Evolutionary conservation across 2,888 invertebrate species (phyloP), one percentile per base, ranked within the genome.

Genomic region (Yponomeuta cagnagella): DNA sequence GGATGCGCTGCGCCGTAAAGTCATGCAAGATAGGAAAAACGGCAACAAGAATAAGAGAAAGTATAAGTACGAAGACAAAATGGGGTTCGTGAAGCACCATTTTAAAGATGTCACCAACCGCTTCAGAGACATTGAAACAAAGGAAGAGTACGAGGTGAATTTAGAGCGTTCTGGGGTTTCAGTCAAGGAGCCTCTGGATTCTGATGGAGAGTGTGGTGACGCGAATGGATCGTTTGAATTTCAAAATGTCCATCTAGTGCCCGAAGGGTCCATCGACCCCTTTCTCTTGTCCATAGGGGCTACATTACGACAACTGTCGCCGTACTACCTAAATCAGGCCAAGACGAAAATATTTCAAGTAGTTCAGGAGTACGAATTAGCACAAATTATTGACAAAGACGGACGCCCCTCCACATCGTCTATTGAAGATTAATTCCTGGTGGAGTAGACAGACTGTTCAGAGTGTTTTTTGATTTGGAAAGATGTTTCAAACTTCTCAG

Each of bases 271-370:
- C 3, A 72, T 90, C 1, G 89, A 89, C 15, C 89, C 87, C 0
- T 91, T 91, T 65, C 75, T 91, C 0, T 77, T 89, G 48, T 87
- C 87, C 0, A 84, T 91, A 73, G 90, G 91, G 0, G 79, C 86
- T 0, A 90, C 90, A 0, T 70, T 91, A 2, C 80, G 84, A 72
- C 90, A 85, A 68, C 86, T 91, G 12, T 84, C 78, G 0, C 90
- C 90, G 0, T 88, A 88, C 72, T 88, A 87, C 43, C 70, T 90
- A 75, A 91, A 91, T 70, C 88, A 89, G 76, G 90, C 91, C 1
- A 91, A 91, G 75, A 88, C 85, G 73, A 90, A 90, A 74, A 90
- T 91, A 70, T 90, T 90, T 70, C 88, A 89, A 66, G 86, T 90
- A n/a, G 90, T 91, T 0, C 91, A 90, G 73, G 89, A 91, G 67